Conservation (phyloP, 2,113 vertebrate genomes). For the rat (Rattus norvegicus) region GRCr8 NC_086033.1:106016001-106016500, state of each 20-base stretch:
- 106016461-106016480: not conserved
- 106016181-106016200: not conserved
- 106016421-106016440: not conserved
- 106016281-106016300: not conserved
- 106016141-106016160: not conserved
- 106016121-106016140: not conserved
- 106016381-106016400: not conserved
- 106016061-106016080: not conserved
- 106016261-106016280: not conserved
- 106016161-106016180: not conserved
- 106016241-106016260: not conserved
- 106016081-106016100: not conserved
- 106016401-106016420: too few species aligned
- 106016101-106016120: not conserved
- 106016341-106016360: not conserved
- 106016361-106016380: not conserved
- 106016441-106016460: not conserved
- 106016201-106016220: not conserved
- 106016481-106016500: not conserved
- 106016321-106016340: not conserved
- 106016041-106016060: not conserved
- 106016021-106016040: not conserved
- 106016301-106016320: not conserved
- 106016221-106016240: not conserved
- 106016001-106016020: not conserved